Percentiles rank a stretch among this genome's conserved stretches.
These are phyloP conservation scores for Tiliacea aurago DNA, from an alignment of 2,888 invertebrate species.

Conservation along the genomic window DNA sequence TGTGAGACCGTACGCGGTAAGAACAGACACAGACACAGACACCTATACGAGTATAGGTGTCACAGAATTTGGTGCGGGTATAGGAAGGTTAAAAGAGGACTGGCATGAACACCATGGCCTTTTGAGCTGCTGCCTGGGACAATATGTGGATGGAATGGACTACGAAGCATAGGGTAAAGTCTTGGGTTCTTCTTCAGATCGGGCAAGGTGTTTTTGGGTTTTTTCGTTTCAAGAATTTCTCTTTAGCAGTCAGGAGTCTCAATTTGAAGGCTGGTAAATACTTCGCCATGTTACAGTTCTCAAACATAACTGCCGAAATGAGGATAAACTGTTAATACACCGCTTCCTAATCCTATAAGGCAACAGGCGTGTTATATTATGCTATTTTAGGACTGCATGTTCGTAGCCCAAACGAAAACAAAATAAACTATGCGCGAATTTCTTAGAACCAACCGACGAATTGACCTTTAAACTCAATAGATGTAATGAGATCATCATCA, in stretches of 20 bases:
- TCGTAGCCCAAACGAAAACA: background rate
- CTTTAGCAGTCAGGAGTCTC: background rate
- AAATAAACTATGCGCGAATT: conserved; percentile 13
- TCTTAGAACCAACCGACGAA: conserved; percentile 45
- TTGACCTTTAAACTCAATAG: conserved; percentile 57
- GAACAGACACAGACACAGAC: too few species aligned
- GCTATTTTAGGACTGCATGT: background rate
- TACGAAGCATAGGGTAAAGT: too few species aligned
- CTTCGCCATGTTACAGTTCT: background rate
- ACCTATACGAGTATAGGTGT: too few species aligned
- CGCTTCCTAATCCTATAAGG: background rate
- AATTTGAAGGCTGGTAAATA: background rate
- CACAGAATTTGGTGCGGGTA: too few species aligned
- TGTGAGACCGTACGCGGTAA: too few species aligned
- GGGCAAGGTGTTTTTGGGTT: too few species aligned
- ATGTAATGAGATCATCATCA: conserved; percentile 61
- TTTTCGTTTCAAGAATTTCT: background rate
- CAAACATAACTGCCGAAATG: background rate
- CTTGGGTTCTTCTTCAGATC: too few species aligned
- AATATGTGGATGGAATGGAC: background rate
- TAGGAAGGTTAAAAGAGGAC: too few species aligned
- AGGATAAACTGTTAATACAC: background rate
- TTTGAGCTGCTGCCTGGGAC: background rate
- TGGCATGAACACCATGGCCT: too few species aligned
- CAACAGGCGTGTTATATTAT: too few species aligned